phyloP scores from a whole-genome alignment of 37 sponge, comb jelly and placozoan species.

The Oopsacas minuta region DNA sequence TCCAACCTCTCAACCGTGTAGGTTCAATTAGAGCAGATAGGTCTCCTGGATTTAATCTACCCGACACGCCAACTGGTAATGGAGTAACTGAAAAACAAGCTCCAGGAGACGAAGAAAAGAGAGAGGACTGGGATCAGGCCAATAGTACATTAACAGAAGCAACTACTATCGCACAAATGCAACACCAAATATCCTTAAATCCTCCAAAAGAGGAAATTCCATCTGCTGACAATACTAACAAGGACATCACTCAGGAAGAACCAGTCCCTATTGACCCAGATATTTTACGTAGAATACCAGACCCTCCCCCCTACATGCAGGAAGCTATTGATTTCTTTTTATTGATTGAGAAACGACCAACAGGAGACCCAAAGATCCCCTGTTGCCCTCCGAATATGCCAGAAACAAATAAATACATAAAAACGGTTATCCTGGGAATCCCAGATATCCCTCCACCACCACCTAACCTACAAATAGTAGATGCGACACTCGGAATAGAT shows the following conservation, averaged over 20 bases:
- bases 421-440: not conserved
- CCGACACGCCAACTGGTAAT: not conserved
- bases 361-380: not conserved
- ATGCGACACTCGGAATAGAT: not conserved
- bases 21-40: not conserved
- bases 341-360: not conserved
- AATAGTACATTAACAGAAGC: not conserved
- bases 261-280: not conserved
- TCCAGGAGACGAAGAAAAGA: not conserved
- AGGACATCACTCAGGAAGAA: not conserved
- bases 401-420: not conserved
- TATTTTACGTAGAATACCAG: not conserved
- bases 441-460: not conserved
- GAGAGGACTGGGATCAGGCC: not conserved
- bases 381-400: not conserved
- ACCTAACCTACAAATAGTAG: not conserved
- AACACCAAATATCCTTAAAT: not conserved
- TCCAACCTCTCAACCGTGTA: not conserved
- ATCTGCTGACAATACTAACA: too few relatives aligned
- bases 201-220: not conserved
- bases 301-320: not conserved
- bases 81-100: not conserved
- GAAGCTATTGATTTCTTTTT: not conserved
- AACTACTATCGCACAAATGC: not conserved
- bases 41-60: not conserved